A percentile compares a stretch with the other conserved stretches of the same genome.
phyloP scores from a whole-genome alignment of 2,888 invertebrate genomes.

The Slavum lentiscoides region DNA sequence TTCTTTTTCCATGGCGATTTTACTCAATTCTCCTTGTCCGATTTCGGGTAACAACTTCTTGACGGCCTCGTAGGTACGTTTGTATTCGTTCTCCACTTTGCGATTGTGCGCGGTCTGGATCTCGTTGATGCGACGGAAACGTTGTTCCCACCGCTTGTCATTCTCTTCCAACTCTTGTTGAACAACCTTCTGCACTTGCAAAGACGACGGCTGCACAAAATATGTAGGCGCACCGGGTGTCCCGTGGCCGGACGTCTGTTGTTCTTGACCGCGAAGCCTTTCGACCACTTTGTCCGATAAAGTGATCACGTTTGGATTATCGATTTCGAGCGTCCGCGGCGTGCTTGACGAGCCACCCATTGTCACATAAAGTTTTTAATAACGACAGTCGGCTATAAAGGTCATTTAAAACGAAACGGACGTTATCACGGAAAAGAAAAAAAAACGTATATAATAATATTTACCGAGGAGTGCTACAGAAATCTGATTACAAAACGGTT shows the following conservation, averaged over 20 bases:
- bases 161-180: conserved; percentile 43
- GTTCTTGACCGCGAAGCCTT: conserved; percentile 46
- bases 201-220: conserved; percentile 32
- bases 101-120: conserved; percentile 27
- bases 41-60: conserved; percentile 41
- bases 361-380: neutral
- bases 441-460: neutral
- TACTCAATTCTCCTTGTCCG: conserved; percentile 29
- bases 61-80: conserved; percentile 28
- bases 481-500: neutral
- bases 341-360: conserved; percentile 42
- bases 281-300: conserved; percentile 44
- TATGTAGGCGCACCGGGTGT: neutral
- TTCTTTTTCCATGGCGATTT: conserved; percentile 35
- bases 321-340: conserved; percentile 32
- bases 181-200: conserved; percentile 40
- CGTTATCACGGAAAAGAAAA: neutral
- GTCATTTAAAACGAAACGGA: neutral
- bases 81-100: conserved; percentile 42
- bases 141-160: conserved; percentile 43
- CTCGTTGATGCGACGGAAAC: conserved; percentile 24
- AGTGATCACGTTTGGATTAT: conserved; percentile 47
- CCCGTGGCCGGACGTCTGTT: conserved; percentile 5
- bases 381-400: neutral
- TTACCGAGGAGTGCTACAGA: neutral